phyloP scores from a whole-genome alignment of 2,113 vertebrate genomes.

The Pachypanchax playfairii region DNA sequence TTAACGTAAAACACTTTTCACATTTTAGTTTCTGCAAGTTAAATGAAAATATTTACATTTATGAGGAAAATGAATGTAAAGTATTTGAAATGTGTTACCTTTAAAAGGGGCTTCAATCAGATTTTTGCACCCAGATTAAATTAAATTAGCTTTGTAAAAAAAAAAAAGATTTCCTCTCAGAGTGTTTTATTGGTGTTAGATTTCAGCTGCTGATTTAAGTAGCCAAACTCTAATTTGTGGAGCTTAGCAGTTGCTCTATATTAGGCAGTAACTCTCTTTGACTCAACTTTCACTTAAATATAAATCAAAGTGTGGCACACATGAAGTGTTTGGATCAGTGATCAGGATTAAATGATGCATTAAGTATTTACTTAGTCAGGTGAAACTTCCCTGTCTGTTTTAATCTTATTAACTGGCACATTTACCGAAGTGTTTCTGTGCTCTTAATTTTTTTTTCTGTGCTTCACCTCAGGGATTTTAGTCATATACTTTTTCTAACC shows the following conservation, averaged over 20 bases:
- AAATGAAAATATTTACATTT: too few species aligned
- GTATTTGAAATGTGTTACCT: too few species aligned
- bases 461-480: constrained; percentile 47
- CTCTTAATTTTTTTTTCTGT: constrained; percentile 17
- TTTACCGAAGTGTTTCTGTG: constrained; percentile 44
- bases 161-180: too few species aligned
- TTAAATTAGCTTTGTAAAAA: too few species aligned
- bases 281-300: constrained; percentile 36
- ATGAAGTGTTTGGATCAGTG: constrained; percentile 30
- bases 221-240: constrained; percentile 1
- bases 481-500: constrained; percentile 18
- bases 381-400: constrained; percentile 58
- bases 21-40: too few species aligned
- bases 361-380: constrained; percentile 61
- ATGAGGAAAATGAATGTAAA: too few species aligned
- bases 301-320: constrained; percentile 16
- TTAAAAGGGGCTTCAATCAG: too few species aligned
- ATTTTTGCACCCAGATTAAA: too few species aligned
- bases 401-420: constrained; percentile 57
- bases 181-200: too few species aligned
- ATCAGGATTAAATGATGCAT: constrained; percentile 59
- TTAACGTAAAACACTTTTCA: too few species aligned
- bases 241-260: constrained; percentile 24
- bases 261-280: constrained; percentile 26
- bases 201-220: constrained; percentile 3